Evolutionary conservation across 2,113 vertebrate species (phyloP), one percentile per base, ranked within the genome.

Genomic region (Tyrannus savana): DNA sequence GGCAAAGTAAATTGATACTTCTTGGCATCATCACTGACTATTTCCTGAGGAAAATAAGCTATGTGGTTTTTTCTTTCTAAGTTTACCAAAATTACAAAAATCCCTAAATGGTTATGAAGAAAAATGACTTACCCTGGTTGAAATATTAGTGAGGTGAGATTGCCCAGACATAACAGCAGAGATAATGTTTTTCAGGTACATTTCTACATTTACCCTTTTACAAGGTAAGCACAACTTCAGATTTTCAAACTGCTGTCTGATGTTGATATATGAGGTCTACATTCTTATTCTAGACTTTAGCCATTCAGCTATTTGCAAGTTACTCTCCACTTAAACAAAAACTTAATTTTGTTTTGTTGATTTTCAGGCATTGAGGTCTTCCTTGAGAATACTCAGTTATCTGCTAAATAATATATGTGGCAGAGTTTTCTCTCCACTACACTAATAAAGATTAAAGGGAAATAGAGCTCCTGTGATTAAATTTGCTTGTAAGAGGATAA

Each of bases 401-500:
- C 80, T 87, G 21, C 23, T 64, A 87, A 71, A 55, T 53, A 68
- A 52, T 58, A 9, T 16, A 66, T 15, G 16, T 90, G 46, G 15
- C 28, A 92, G 59, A 71, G 2, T 66, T 83, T 93, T 76, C 39
- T 66, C 14, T 53, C 15, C 19, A 35, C 23, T 56, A 4, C 17
- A 72, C 15, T 80, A 69, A 75, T 83, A 37, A 90, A 85, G 82
- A 84, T 94, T 93, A 83, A 62, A 76, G 46, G 62, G 55, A 92
- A 95, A 85, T 27, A 77, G 75, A 90, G 23, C 63, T 81, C 25
- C 35, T 77, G 50, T 88, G 94, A 97, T 95, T 97, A 95, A 80
- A 95, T 95, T 83, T 93, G 41, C 28, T 79, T 52, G 37, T 96
- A 94, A 95, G 94, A 96, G 90, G 63, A 95, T 86, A 95, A 78